Base-by-base conservation (phyloP, 30 jellyfish, hydroid and myxozoan genomes). In the Aurelia aurita region DNA sequence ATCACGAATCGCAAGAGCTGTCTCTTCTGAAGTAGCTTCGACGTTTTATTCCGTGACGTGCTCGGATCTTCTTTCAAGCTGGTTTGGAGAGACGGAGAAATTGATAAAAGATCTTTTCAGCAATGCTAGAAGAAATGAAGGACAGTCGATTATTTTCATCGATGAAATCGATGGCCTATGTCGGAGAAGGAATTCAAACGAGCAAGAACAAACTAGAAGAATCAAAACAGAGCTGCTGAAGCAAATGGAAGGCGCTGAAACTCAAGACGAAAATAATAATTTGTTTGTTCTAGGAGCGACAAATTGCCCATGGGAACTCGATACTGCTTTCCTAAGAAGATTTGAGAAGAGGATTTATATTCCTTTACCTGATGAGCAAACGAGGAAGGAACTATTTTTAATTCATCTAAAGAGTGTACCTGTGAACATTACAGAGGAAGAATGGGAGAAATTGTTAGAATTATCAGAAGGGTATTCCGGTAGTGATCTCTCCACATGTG, bases 41-140 rank as follows among this genome's bases (percentile, higher is more conserved):
- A 91, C 97, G 16, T 94, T 94, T 79, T 94, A 94, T 77, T 94
- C 99, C n/a, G 97, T 94, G 19, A 75, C 97, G 1, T 84, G 99
- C 57, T 89, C 97, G 5, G 99, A 94, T 79, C 84, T 94, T 19
- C 64, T 94, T 22, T 94, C 99, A 0, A 88, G 97, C 62, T 94
- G 99, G 99, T 94, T 94, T 73, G 99, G 99, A 7, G 99, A 94
- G 57, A 94, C 98, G 67, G 99, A 94, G 77, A 89, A 89, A 47
- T 69, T 94, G 49, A 89, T 94, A 43, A 94, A 94, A 94, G 99
- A 94, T 43, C 89, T 94, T 19, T 94, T 94, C 75, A 72, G 73
- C 43, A 86, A 89, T 43, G 99, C 99, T 3, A 82, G 93, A 46
- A 73, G 55, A 19, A 79, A 57, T n/a, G 44, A 64, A 16, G 90